Base-by-base conservation (phyloP, 2,797 vertebrate genomes). In the Enteromius mattozi region DNA sequence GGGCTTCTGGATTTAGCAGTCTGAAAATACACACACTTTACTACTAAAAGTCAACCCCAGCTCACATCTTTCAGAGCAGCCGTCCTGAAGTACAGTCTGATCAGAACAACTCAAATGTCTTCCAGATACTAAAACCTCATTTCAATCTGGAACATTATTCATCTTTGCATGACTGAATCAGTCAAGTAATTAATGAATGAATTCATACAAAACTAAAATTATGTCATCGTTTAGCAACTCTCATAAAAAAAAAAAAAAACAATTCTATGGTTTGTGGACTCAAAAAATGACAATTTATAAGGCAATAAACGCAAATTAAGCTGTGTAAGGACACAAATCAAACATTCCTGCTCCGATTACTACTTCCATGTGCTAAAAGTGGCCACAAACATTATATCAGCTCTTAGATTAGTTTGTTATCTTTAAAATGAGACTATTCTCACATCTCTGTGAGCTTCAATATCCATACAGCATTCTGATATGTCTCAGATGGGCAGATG, bases 401-500 rank as follows among this genome's bases (percentile, higher is more conserved):
- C 17, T 54, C 6, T 54, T 54, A 54, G 17, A 54, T 54, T 19
- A 19, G 49, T 0, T 21, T 51, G 5, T 51, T 51, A 51, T 54
- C 17, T 54, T 54, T 21, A 0, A 54, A 54, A 54, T 54, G 2
- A 54, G 17, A 54, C 49, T 7, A 19, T 54, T 17, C 5, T 54
- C 6, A 54, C 7, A 0, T 54, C 3, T 8, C 17, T 54, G 6
- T 21, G 7, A 56, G 21, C 21, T 12, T 59, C 1, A 10, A 24
- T 1, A 10, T 4, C 10, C 3, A 24, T 1, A 24, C n/a, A 0
- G 1, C n/a, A 24, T 5, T 0, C n/a, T 12, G 13, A 24, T 12
- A 1, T 24, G 37, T 40, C 7, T 40, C 8, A 42, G 40, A 42
- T 42, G 40, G 1, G 40, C 8, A 9, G 9, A 42, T 42, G 40